These are phyloP conservation scores for Cosmopolites sordidus DNA, from an alignment of 2,888 invertebrate genomes.

Conservation along the genomic window DNA sequence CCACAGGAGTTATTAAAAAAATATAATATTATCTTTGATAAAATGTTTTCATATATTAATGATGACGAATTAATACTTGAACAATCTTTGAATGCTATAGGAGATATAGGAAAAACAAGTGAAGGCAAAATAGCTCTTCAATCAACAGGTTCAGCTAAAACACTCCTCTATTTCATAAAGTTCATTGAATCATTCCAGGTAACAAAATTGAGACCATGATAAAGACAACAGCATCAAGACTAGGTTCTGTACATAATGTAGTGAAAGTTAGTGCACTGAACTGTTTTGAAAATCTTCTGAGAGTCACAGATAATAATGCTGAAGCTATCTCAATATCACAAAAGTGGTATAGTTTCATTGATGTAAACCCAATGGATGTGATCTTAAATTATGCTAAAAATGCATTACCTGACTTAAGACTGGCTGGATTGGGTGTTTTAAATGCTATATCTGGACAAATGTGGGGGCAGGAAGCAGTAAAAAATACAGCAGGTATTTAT, in stretches of 20 bases:
- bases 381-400: constrained; percentile 56
- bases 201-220: constrained; percentile 54
- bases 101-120: constrained; percentile 64
- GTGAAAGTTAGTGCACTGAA: constrained; percentile 65
- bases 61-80: constrained; percentile 57
- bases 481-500: constrained; percentile 60
- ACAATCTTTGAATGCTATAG: constrained; percentile 76
- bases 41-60: constrained; percentile 62
- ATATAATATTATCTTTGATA: constrained; percentile 63
- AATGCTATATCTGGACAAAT: constrained; percentile 62
- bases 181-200: constrained; percentile 39
- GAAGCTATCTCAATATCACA: constrained; percentile 54
- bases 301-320: constrained; percentile 40
- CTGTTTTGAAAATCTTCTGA: constrained; percentile 59
- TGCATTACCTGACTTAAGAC: constrained; percentile 76
- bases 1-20: constrained; percentile 70
- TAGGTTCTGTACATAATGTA: constrained; percentile 60
- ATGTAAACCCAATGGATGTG: constrained; percentile 56
- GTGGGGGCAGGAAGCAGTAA: constrained; percentile 78
- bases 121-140: constrained; percentile 72
- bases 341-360: constrained; percentile 59
- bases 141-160: background rate
- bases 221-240: constrained; percentile 55
- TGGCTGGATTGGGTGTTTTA: constrained; percentile 64
- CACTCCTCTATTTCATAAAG: background rate